Percentiles rank a stretch among this genome's conserved stretches.
Conservation (phyloP, 2,888 invertebrate genomes). For the Incurvaria masculella region DNA sequence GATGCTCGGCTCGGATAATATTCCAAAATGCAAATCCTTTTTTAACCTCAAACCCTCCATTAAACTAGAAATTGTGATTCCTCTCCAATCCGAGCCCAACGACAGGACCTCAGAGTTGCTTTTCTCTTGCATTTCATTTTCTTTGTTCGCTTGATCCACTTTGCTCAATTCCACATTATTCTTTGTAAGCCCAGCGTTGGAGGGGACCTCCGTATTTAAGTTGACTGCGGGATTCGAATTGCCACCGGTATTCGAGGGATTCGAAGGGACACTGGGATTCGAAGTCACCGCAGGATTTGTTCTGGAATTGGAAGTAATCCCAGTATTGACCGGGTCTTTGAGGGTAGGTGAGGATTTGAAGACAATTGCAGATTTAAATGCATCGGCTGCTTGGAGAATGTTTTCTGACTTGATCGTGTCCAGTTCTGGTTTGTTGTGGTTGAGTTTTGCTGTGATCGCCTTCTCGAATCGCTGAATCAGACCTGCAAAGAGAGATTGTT, state of each 20-base stretch:
- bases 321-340: neutral
- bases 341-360: conserved; percentile 15
- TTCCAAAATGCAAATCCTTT: conserved; percentile 40
- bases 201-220: too few relatives aligned
- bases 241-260: too few relatives aligned
- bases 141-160: conserved; percentile 11
- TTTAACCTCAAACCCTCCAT: conserved; percentile 40
- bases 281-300: too few relatives aligned
- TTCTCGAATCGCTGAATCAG: conserved; percentile 36
- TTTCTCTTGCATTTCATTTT: conserved; percentile 20
- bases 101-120: conserved; percentile 22
- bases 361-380: conserved; percentile 21
- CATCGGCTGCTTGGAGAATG: conserved; percentile 5
- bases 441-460: conserved; percentile 24
- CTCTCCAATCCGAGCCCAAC: conserved; percentile 31
- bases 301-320: neutral
- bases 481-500: conserved; percentile 22
- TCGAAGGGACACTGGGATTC: too few relatives aligned
- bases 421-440: conserved; percentile 19
- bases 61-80: conserved; percentile 36
- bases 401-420: conserved; percentile 12
- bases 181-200: too few relatives aligned
- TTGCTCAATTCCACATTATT: conserved; percentile 12
- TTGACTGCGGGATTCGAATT: too few relatives aligned
- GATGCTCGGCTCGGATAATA: conserved; percentile 41